These are phyloP conservation scores for Morone saxatilis DNA, from an alignment of 2,113 vertebrate genomes.

Conservation along the genomic window DNA sequence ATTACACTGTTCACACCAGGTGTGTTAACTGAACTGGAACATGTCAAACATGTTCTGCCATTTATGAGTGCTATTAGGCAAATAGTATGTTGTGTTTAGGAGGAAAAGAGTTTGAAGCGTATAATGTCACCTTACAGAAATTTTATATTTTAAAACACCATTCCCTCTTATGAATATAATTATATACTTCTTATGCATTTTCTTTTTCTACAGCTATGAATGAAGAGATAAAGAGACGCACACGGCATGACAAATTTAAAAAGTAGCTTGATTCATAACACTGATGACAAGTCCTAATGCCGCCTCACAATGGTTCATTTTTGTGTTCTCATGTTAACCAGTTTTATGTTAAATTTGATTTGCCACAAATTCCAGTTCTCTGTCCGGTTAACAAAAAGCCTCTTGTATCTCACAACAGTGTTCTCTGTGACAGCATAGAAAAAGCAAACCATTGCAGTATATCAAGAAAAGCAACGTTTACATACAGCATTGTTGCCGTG, in stretches of 20 bases:
- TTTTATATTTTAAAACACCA: neutral
- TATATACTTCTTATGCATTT: neutral
- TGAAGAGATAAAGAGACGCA: neutral
- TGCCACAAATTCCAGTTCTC: neutral
- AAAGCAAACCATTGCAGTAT: neutral
- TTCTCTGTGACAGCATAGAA: neutral
- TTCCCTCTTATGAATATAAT: no score
- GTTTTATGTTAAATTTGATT: neutral
- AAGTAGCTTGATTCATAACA: neutral
- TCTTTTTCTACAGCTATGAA: neutral
- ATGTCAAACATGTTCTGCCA: neutral
- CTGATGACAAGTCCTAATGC: neutral
- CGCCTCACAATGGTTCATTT: neutral
- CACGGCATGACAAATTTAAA: neutral
- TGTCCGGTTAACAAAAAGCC: neutral
- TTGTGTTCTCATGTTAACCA: neutral
- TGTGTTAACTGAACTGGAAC: neutral
- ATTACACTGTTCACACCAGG: neutral
- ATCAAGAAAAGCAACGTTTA: neutral
- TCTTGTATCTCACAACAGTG: neutral
- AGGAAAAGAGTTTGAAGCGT: neutral
- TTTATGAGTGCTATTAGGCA: neutral
- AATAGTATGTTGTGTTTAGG: neutral
- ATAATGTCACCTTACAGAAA: neutral
- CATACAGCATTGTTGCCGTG: neutral